Evolutionary conservation across 2,888 invertebrate species (phyloP), one percentile per base, ranked within the genome.

Genomic region (Eupithecia subumbrata): DNA sequence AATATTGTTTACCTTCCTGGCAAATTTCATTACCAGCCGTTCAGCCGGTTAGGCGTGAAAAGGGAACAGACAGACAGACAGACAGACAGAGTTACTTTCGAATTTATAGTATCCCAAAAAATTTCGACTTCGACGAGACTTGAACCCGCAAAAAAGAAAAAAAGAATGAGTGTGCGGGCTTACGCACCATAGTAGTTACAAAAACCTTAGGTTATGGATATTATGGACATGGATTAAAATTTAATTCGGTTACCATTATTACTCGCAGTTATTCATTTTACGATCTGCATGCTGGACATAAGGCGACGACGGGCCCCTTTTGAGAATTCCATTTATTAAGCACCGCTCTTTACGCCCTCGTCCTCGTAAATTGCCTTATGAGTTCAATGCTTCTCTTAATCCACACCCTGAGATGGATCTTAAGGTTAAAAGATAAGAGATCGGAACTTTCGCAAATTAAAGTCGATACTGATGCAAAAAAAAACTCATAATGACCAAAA

Each of bases 281-380:
- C 86, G 89, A 87, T 73, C 52, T 52, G 79, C 84, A 77, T 81
- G 79, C 77, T 81, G 79, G 76, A 84, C 83, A 80, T 78, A 43
- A 68, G 25, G n/a, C 43, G 84, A 82, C 83, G 84, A 82, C 83
- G 83, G 84, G 84, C 84, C 70, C 85, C 83, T 83, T 86, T 89
- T 88, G 86, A 88, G 89, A 89, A 89, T 88, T 86, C 87, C 85
- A 86, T 88, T 90, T 91, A 89, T 89, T 89, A 90, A 72, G 69
- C 72, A 89, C 87, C 88, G 87, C 85, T 89, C 85, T 90, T 91
- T 89, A 90, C 88, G 85, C 82, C 87, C 86, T 90, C 91, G 85
- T 93, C 86, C 86, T 90, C 91, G 85, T 93, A 91, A 92, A 91
- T 91, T 87, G 85, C 77, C 84, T 91, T 90, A 90, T 89, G 90